Evolutionary conservation across 1,140 invertebrate species (phyloP), one percentile per base, ranked within the genome.

Genomic region (Dysdera silvatica): DNA sequence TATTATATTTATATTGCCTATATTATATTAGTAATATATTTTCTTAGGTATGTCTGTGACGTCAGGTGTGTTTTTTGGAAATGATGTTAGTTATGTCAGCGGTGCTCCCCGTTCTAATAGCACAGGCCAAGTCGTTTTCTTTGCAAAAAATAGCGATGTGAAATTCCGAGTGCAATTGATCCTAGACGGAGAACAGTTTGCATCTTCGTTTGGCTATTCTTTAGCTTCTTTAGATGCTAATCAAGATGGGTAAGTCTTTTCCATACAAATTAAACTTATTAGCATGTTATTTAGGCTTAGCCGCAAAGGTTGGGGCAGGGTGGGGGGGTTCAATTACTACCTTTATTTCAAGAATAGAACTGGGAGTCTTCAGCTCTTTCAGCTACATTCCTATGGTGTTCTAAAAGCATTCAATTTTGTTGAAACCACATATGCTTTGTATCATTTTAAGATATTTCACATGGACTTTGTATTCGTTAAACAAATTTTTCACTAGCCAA

Each of bases 41-140:
- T 55, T 81, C 79, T n/a, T 71, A 86, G 87, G 89, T 32, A 93
- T 93, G 89, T 87, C 89, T 33, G 89, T 93, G 0, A 82, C 86
- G 3, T 87, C 85, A 23, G 91, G 86, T 1, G 81, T 83, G 31
- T 92, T 91, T 71, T 71, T 75, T 57, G 71, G 69, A 28, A 70
- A 74, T 18, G 72, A 69, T 37, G 28, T 58, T 37, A 84, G 83
- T 1, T 95, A 87, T 71, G 89, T 86, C 0, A 84, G 87, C 2
- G 92, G 92, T 4, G 91, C 91, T 0, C 91, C 92, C 0, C 68
- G 91, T n/a, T 84, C 90, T 0, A 84, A 87, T 68, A 87, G 86
- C 14, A 87, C 86, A 0, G 92, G 92, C 1, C 86, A 93, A 77
- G 91, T 94, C 23, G 79, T 91, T 6, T 80, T 95, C 49, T 88